Evolutionary conservation across 2,888 invertebrate species (phyloP), one percentile per base, ranked within the genome.

Genomic region (Metellina segmentata): DNA sequence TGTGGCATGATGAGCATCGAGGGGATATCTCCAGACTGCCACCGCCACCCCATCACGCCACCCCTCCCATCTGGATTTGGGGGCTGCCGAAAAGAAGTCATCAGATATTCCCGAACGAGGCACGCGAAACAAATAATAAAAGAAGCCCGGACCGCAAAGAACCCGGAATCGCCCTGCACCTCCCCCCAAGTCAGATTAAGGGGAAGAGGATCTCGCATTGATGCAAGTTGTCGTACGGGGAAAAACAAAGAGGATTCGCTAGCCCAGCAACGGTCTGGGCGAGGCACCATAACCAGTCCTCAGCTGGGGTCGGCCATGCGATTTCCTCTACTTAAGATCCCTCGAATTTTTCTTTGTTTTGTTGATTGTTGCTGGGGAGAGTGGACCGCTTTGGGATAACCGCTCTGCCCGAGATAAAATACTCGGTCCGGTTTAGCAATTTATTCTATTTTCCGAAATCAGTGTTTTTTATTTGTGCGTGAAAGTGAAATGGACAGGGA

Each of bases 211-310:
- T 82, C 77, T 51, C 20, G 77, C 89, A 75, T 90, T 90, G 89
- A 90, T 90, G 89, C 89, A 85, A 90, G 89, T 90, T 90, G 89
- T 90, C 89, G 83, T 78, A 48, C 19, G 75, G 85, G 71, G 85
- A 52, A 77, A 79, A 85, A 90, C 78, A 85, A 79, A 85, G 71
- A 71, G 79, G 51, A 71, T n/a, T 48, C n/a, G 8, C 48, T n/a
- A 34, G 13, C 19, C 75, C 19, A 52, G 72, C 52, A 71, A 20
- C 81, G n/a, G 34, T 19, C 70, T 16, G 69, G 49, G 71, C 71
- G 78, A 85, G 82, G 83, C 49, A 71, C 77, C 83, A 90, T 85
- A 90, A 85, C 89, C 85, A 79, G 89, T 85, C 79, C 83, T 85
- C 89, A 90, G 89, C 89, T 90, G 89, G 83, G 85, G 78, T 90